Conservation (phyloP, 2,113 vertebrate genomes). For the Vulpes ferrilata region DNA sequence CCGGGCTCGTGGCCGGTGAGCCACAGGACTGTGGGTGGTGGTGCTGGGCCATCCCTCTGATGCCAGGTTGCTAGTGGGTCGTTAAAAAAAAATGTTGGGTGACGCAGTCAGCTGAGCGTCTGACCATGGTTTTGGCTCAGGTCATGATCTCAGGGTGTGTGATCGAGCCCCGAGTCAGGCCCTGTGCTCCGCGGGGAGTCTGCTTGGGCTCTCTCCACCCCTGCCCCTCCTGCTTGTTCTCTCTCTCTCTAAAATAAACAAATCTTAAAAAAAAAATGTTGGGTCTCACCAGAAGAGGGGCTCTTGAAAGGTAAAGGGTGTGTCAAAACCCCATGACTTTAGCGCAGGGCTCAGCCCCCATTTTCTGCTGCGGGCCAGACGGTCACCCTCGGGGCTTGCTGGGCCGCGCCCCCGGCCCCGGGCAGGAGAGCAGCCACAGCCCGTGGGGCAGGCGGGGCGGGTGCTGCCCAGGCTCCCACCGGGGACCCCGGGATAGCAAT, state of each 20-base stretch:
- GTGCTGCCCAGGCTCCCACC: rapidly evolving
- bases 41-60: not conserved
- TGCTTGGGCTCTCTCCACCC: not conserved
- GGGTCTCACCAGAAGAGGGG: not conserved
- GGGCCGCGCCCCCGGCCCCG: too few relatives aligned
- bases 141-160: not conserved
- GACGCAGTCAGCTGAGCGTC: not conserved
- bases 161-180: not conserved
- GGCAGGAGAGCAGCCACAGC: too few relatives aligned
- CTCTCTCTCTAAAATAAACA: not conserved
- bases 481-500: rapidly evolving
- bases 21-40: rapidly evolving
- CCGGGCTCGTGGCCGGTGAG: not conserved
- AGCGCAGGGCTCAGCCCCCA: not conserved
- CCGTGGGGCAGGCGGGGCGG: too few relatives aligned
- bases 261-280: rapidly evolving
- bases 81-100: not conserved
- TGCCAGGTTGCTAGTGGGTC: not conserved
- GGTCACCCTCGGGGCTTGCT: too few relatives aligned
- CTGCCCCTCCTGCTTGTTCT: not conserved
- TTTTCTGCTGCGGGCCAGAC: too few relatives aligned
- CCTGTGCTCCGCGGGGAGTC: not conserved
- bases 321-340: rapidly evolving
- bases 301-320: not conserved
- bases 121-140: not conserved